Percentiles rank a stretch among this genome's conserved stretches.
Conservation (phyloP, 2,888 invertebrate species). For the Copidosoma aretas region DNA sequence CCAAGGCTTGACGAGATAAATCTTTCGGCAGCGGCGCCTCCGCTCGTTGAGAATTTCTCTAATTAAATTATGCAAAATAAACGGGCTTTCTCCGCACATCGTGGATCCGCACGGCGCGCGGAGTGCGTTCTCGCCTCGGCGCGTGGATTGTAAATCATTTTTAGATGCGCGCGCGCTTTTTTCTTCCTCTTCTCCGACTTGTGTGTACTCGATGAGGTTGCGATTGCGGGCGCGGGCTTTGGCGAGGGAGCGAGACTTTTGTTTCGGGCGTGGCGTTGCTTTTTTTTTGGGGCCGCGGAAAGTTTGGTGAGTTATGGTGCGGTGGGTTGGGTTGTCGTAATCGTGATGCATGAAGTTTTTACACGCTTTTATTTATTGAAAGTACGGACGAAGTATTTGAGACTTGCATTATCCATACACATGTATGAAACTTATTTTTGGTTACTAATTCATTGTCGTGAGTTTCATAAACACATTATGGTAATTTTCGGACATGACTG, state of each 20-base stretch:
- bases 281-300: too few relatives aligned
- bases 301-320: too few relatives aligned
- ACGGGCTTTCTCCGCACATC: constrained; percentile 36
- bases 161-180: constrained; percentile 11
- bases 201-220: background rate
- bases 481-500: too few relatives aligned
- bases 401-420: too few relatives aligned
- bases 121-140: background rate
- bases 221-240: background rate
- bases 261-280: background rate
- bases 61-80: constrained; percentile 44
- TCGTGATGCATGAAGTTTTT: too few relatives aligned
- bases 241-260: too few relatives aligned
- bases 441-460: too few relatives aligned
- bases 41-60: constrained; percentile 38
- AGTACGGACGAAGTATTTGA: too few relatives aligned
- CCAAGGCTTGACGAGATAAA: constrained; percentile 31
- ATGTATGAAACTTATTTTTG: too few relatives aligned
- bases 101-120: background rate
- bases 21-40: constrained; percentile 23
- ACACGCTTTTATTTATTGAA: too few relatives aligned
- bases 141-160: constrained; percentile 38
- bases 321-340: too few relatives aligned
- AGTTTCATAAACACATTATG: too few relatives aligned
- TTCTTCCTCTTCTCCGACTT: background rate